Evolutionary conservation across 2,113 vertebrate species (phyloP).

Genomic region (Lagopus muta): DNA sequence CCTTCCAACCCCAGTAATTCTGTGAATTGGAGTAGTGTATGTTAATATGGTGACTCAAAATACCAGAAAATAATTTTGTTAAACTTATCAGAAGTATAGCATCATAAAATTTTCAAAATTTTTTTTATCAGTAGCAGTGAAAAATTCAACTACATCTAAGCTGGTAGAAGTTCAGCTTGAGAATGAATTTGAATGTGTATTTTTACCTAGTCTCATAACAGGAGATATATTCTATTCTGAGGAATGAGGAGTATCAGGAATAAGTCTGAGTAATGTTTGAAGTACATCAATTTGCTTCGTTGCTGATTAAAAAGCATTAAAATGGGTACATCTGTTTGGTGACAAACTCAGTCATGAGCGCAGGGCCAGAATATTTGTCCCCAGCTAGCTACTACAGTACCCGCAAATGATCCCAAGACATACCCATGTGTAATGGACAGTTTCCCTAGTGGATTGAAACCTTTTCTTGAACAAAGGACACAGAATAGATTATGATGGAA

Average conservation of each 20-base stretch:
- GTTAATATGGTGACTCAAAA: neutral
- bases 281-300: neutral
- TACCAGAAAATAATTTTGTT: neutral
- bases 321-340: neutral
- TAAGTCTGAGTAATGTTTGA: neutral
- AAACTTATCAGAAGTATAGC: neutral
- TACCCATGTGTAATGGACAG: neutral
- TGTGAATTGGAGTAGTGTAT: neutral
- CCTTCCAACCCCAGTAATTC: too few species aligned
- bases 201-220: neutral
- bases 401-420: neutral
- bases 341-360: neutral
- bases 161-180: neutral
- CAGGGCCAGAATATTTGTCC: neutral
- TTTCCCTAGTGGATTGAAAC: neutral
- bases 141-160: neutral
- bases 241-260: neutral
- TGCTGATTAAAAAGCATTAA: neutral
- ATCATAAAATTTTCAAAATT: neutral
- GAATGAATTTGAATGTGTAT: neutral
- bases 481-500: neutral
- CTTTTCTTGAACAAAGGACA: neutral
- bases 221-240: neutral
- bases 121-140: neutral
- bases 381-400: neutral